phyloP scores from a whole-genome alignment of 1,140 invertebrate genomes.

The Asbolus verrucosus region DNA sequence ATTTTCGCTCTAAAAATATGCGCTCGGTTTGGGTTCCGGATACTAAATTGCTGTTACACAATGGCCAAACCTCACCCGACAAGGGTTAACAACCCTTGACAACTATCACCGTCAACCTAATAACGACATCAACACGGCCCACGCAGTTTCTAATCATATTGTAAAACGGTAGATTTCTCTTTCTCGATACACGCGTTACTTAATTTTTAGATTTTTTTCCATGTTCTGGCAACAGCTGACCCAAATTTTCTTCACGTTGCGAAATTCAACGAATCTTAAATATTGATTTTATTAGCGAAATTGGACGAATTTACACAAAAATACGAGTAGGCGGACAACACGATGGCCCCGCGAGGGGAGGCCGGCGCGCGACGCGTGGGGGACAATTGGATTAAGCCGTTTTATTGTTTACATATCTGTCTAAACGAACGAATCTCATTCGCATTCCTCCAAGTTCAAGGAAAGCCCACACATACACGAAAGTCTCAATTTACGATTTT shows the following conservation, averaged over 20 bases:
- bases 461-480: too few relatives aligned
- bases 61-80: too few relatives aligned
- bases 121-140: neutral
- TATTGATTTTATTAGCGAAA: too few relatives aligned
- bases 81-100: neutral
- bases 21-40: neutral
- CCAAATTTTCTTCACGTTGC: neutral
- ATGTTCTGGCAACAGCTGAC: neutral
- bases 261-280: neutral
- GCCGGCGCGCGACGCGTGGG: neutral
- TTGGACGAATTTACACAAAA: neutral
- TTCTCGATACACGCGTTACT: neutral
- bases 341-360: slow-evolving; percentile 2
- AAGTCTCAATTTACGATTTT: too few relatives aligned
- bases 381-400: too few relatives aligned
- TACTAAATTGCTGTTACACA: too few relatives aligned
- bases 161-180: slow-evolving; percentile 8
- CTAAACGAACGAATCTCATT: too few relatives aligned
- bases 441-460: too few relatives aligned
- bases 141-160: slow-evolving; percentile 7
- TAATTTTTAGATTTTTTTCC: slow-evolving; percentile 2
- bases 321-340: neutral
- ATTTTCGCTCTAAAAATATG: slow-evolving; percentile 28
- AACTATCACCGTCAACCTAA: too few relatives aligned
- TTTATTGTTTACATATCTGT: too few relatives aligned